Percentiles rank a stretch among this genome's conserved stretches.
These are phyloP conservation scores for Cecidostiba fungosa DNA, from an alignment of 2,888 invertebrate genomes.

Conservation along the genomic window DNA sequence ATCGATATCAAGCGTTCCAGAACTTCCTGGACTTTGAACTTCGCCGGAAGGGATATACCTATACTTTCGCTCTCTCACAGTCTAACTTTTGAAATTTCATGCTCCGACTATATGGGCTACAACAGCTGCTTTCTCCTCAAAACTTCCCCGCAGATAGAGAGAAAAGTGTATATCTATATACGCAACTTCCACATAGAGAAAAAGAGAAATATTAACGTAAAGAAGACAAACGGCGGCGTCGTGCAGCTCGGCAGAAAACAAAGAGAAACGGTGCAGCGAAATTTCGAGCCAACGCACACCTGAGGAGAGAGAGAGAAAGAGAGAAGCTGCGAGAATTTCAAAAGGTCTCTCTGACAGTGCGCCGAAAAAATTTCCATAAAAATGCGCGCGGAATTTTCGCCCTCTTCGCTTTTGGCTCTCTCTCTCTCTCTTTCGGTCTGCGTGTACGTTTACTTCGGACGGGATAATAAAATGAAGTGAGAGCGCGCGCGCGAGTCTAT, in stretches of 20 bases:
- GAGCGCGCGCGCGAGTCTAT: conserved; percentile 12
- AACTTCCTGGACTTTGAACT: conserved; percentile 49
- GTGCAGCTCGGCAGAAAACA: background rate
- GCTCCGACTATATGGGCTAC: background rate
- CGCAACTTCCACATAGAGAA: background rate
- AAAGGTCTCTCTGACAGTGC: conserved; percentile 25
- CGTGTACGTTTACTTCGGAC: conserved; percentile 41
- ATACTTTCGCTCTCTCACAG: background rate
- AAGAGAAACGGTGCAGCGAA: conserved; percentile 17
- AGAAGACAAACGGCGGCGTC: conserved; percentile 30
- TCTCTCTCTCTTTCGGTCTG: conserved; percentile 31
- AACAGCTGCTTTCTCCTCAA: conserved; percentile 13
- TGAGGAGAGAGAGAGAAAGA: background rate
- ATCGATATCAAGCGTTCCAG: conserved; percentile 34
- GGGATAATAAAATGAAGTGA: conserved; percentile 52
- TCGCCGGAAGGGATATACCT: conserved; percentile 6
- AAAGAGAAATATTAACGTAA: conserved; percentile 36
- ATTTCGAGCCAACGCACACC: conserved; percentile 19
- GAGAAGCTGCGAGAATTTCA: conserved; percentile 32
- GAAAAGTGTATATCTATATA: background rate
- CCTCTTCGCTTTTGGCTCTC: background rate
- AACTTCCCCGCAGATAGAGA: conserved; percentile 16
- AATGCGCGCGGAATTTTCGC: conserved; percentile 10
- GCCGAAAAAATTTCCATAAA: conserved; percentile 55
- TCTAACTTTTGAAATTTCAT: conserved; percentile 55